Percentiles rank a stretch among this genome's conserved stretches.
These are phyloP conservation scores for Ctenoplectra terminalis DNA, from an alignment of 1,140 invertebrate species.

Conservation along the genomic window DNA sequence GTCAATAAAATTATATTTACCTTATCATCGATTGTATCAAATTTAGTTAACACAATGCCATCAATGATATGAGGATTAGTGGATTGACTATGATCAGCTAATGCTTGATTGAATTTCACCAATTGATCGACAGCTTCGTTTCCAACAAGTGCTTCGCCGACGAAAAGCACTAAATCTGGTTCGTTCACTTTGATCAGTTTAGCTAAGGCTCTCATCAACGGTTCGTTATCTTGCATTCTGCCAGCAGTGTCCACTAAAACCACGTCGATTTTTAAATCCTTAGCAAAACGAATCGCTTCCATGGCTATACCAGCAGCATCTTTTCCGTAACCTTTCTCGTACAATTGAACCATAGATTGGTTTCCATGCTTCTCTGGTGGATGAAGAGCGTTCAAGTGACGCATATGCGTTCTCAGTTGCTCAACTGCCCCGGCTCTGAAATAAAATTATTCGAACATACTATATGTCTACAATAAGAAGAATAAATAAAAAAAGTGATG, in stretches of 20 bases:
- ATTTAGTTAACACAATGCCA: slow-evolving; percentile 99
- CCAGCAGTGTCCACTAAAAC: slow-evolving; percentile 99
- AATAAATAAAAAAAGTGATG: not conserved
- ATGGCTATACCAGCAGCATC: slow-evolving; percentile 99
- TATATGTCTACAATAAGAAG: not conserved
- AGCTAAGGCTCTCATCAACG: slow-evolving; percentile 97
- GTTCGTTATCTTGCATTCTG: slow-evolving; percentile 99
- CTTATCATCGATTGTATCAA: slow-evolving; percentile 99
- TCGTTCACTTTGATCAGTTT: slow-evolving; percentile 96
- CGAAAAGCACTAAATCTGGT: slow-evolving; percentile 98
- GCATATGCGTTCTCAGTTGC: slow-evolving; percentile 97
- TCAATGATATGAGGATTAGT: slow-evolving; percentile 96
- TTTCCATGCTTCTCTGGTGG: slow-evolving; percentile 89
- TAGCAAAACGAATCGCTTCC: slow-evolving; percentile 96
- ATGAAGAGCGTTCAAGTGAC: slow-evolving; percentile 97
- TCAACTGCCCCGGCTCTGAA: slow-evolving; percentile 98
- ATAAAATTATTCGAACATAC: not conserved
- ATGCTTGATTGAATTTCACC: slow-evolving; percentile 98
- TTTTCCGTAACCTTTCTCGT: slow-evolving; percentile 99
- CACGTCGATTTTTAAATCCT: slow-evolving; percentile 92
- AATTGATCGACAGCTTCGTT: slow-evolving; percentile 99
- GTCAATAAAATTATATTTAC: slow-evolving; percentile 81
- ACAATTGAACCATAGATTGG: slow-evolving; percentile 94
- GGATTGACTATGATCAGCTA: slow-evolving; percentile 93
- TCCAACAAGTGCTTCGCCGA: slow-evolving; percentile 99